Evolutionary conservation across 2,113 vertebrate species (phyloP).

Genomic region (Grallaria varia): DNA sequence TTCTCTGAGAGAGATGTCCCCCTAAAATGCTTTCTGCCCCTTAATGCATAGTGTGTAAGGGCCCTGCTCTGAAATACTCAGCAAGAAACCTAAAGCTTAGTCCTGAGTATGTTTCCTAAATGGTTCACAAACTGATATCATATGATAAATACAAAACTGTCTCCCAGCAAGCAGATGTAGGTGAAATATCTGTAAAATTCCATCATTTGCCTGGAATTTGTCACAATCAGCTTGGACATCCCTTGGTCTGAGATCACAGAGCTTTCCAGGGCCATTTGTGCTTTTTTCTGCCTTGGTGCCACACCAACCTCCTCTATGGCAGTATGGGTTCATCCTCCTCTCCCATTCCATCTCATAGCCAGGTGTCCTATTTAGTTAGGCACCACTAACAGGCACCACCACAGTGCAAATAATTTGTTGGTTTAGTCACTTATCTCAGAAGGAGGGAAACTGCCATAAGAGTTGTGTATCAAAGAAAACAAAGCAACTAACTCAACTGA

Average conservation of each 20-base stretch:
- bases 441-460: background rate
- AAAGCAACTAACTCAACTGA: background rate
- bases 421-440: background rate
- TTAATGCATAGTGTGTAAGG: background rate
- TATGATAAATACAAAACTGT: background rate
- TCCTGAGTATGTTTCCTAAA: background rate
- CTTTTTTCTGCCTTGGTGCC: background rate
- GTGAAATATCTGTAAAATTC: background rate
- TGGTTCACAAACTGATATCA: background rate
- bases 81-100: background rate
- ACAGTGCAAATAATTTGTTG: background rate
- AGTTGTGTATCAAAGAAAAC: background rate
- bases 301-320: background rate
- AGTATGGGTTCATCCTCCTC: background rate
- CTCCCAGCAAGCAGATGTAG: background rate
- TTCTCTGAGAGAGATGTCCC: background rate
- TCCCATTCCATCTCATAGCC: background rate
- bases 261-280: background rate
- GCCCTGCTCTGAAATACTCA: background rate
- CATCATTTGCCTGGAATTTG: background rate
- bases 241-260: accelerated
- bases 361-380: background rate
- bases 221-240: background rate
- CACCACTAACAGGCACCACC: background rate
- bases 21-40: background rate